Conservation (phyloP, 2,113 vertebrate genomes). For the Dipodomys ordii region DNA sequence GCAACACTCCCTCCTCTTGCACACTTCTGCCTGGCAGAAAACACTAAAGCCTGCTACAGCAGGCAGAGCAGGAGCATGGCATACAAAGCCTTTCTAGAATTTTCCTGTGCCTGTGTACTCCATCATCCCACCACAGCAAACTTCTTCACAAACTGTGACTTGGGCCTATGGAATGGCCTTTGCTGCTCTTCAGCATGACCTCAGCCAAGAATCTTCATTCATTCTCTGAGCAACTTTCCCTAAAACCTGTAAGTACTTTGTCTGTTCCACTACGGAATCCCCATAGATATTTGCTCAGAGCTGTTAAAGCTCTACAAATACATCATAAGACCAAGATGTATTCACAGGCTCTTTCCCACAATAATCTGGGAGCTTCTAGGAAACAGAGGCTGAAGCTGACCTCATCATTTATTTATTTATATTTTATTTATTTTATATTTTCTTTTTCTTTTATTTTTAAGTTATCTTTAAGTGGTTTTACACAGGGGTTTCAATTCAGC, state of each 20-base stretch:
- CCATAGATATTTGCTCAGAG: not conserved
- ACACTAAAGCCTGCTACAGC: not conserved
- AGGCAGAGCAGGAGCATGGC: not conserved
- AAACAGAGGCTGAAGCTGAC: not conserved
- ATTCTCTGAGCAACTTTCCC: slow-evolving; percentile 32
- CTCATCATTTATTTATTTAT: not conserved
- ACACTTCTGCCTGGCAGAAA: not conserved
- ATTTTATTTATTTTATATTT: too few species aligned
- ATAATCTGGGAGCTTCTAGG: not conserved
- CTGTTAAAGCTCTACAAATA: not conserved
- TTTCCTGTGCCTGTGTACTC: not conserved
- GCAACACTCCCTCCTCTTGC: not conserved
- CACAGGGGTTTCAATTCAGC: too few species aligned
- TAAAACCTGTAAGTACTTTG: not conserved
- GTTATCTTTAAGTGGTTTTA: too few species aligned
- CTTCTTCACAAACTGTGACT: not conserved
- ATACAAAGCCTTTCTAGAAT: not conserved
- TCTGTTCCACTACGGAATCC: not conserved
- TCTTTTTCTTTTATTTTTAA: too few species aligned
- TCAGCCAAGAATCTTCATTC: not conserved
- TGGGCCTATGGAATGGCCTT: not conserved
- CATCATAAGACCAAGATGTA: not conserved
- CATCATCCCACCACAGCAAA: not conserved
- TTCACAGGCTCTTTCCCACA: not conserved
- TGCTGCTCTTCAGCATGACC: not conserved